phyloP scores from a whole-genome alignment of 1,140 invertebrate species.

The Schlechtendalia chinensis region DNA sequence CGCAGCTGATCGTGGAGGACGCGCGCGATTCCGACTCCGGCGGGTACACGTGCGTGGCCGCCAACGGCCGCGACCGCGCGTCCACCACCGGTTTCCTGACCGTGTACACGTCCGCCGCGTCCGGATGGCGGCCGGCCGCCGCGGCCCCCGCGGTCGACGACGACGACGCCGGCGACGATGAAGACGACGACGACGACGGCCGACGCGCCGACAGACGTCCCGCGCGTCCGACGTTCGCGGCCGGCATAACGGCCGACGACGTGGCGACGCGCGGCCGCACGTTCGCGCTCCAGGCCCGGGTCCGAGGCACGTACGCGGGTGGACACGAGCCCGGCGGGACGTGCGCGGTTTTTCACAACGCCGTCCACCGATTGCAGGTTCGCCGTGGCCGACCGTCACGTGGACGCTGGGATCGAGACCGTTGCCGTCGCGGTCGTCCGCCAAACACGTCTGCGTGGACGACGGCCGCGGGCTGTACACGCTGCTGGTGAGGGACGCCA shows the following conservation, averaged over 20 bases:
- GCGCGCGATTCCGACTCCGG: slow-evolving; percentile 67
- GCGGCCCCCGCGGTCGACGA: background rate
- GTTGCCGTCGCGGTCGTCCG: slow-evolving; percentile 60
- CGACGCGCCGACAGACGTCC: background rate
- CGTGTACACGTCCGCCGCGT: slow-evolving; percentile 60
- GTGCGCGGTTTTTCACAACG: too few species aligned
- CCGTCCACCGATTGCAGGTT: slow-evolving; percentile 56
- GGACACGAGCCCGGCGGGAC: too few species aligned
- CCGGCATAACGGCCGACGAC: slow-evolving; percentile 3
- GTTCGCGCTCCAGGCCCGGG: background rate
- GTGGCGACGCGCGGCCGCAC: slow-evolving; percentile 29
- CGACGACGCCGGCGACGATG: background rate
- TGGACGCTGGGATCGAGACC: slow-evolving; percentile 68
- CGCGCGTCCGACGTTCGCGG: background rate
- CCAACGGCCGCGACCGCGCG: slow-evolving; percentile 70
- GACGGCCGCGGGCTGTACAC: slow-evolving; percentile 83
- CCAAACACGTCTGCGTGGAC: slow-evolving; percentile 64
- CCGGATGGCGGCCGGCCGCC: too few species aligned
- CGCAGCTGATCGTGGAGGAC: slow-evolving; percentile 72
- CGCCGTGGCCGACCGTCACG: slow-evolving; percentile 64
- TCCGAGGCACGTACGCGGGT: slow-evolving; percentile 8
- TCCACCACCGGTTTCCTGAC: slow-evolving; percentile 69
- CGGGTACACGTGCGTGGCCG: slow-evolving; percentile 72
- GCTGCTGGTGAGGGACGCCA: slow-evolving; percentile 71
- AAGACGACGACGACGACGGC: too few species aligned